These are phyloP conservation scores for Phaethornis superciliosus DNA, from an alignment of 2,113 vertebrate genomes.

Conservation along the genomic window DNA sequence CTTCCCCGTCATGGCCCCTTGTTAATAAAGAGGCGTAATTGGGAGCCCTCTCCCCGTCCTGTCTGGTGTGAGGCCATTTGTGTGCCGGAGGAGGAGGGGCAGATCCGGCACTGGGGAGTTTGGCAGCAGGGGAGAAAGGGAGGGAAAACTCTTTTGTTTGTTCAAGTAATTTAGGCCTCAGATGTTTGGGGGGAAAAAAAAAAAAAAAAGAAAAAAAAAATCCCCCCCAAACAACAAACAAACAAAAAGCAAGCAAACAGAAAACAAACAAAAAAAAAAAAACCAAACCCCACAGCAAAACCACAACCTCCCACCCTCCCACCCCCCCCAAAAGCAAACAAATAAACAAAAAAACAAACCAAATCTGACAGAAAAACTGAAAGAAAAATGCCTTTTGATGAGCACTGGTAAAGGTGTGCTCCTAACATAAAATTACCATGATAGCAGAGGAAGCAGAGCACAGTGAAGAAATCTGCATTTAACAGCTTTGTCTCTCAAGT, in stretches of 20 bases:
- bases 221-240: too few species aligned
- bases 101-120: neutral
- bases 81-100: neutral
- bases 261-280: too few species aligned
- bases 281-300: too few species aligned
- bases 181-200: neutral
- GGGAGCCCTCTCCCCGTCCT: neutral
- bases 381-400: neutral
- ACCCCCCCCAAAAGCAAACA: too few species aligned
- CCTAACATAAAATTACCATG: neutral
- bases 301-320: too few species aligned
- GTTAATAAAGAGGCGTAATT: slow-evolving; percentile 31
- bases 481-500: neutral
- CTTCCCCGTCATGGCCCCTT: neutral
- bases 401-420: neutral
- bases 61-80: slow-evolving; percentile 41
- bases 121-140: neutral
- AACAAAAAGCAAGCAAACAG: too few species aligned
- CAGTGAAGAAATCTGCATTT: neutral
- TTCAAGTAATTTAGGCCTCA: slow-evolving; percentile 27
- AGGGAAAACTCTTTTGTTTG: slow-evolving; percentile 31
- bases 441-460: neutral
- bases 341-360: too few species aligned
- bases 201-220: neutral
- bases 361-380: too few species aligned